These are phyloP conservation scores for Lepidostoma basale DNA, from an alignment of 1,140 invertebrate species.

Conservation along the genomic window DNA sequence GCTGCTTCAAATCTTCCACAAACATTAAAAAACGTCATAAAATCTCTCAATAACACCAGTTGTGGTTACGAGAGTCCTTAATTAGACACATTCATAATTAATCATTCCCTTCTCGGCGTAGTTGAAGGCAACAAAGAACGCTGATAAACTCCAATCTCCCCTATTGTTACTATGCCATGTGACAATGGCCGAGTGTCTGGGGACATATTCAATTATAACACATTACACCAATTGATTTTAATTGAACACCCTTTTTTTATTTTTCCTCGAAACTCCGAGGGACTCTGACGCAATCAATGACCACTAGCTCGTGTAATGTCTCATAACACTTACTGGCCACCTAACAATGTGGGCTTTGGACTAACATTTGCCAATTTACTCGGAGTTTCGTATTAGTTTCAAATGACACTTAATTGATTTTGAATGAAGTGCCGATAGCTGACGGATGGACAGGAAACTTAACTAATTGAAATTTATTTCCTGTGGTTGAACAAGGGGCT, in stretches of 20 bases:
- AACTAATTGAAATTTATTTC: neutral
- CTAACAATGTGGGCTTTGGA: neutral
- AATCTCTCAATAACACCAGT: slow-evolving; percentile 23
- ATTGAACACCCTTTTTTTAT: slow-evolving; percentile 34
- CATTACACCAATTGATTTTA: slow-evolving; percentile 43
- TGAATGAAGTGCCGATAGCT: neutral
- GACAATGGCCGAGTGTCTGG: slow-evolving; percentile 35
- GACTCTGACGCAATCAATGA: neutral
- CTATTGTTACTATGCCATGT: slow-evolving; percentile 10
- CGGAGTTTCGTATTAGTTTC: neutral
- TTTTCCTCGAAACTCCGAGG: neutral
- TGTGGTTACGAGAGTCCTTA: slow-evolving; percentile 9
- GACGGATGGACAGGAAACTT: neutral
- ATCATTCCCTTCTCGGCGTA: neutral
- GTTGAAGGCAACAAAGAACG: neutral
- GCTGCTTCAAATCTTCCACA: slow-evolving; percentile 3
- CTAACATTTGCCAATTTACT: neutral
- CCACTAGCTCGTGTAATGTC: neutral
- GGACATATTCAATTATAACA: slow-evolving; percentile 41
- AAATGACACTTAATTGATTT: neutral
- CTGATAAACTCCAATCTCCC: slow-evolving; percentile 21
- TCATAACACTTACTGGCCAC: no score
- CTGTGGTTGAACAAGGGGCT: no score
- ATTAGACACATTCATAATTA: slow-evolving; percentile 12
- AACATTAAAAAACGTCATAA: slow-evolving; percentile 22